Evolutionary conservation across 2,797 vertebrate genomes (phyloP), one percentile per base, ranked within the genome.

Genomic region (Enteromius radiatus): DNA sequence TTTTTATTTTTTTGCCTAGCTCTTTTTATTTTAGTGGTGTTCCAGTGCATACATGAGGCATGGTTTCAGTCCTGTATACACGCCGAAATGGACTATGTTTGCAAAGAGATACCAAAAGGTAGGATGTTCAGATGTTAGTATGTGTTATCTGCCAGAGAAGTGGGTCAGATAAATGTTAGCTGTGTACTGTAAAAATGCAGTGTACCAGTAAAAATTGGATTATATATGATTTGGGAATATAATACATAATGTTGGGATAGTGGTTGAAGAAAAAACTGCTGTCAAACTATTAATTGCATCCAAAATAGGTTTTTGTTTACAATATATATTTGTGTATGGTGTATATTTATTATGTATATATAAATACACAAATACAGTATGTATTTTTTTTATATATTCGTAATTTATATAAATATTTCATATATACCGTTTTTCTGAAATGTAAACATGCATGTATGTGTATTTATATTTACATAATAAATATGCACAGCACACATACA

Each of bases 41-140:
- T 84, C 21, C 78, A 83, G 11, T 64, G 6, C 67, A 43, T 91
- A 56, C 49, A 80, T 1, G 5, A 75, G 38, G 84, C 83, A 0
- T 10, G 78, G 12, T 81, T 80, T 77, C 21, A 0, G 0, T 64
- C 31, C 7, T 93, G 92, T 82, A 1, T 15, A 0, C 45, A 1
- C 11, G 90, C 86, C 3, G 74, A 8, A 10, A 26, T 36, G 0
- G 10, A 5, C 1, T 81, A 89, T 28, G 54, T 95, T 74, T 95
- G 94, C 83, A 52, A 6, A 3, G 61, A 83, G 0, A 76, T 94
- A 23, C 92, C 90, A 26, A 1, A 82, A 38, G 83, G 94, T 94
- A 87, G 92, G 86, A 45, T 38, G n/a, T 5, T 52, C 45, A 52
- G 19, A n/a, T 28, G 3, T 52, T 5, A 52, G 6, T 33, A 52